A percentile compares a stretch with the other conserved stretches of the same genome.
phyloP scores from a whole-genome alignment of 1,140 invertebrate genomes.

The Aphidius gifuensis region DNA sequence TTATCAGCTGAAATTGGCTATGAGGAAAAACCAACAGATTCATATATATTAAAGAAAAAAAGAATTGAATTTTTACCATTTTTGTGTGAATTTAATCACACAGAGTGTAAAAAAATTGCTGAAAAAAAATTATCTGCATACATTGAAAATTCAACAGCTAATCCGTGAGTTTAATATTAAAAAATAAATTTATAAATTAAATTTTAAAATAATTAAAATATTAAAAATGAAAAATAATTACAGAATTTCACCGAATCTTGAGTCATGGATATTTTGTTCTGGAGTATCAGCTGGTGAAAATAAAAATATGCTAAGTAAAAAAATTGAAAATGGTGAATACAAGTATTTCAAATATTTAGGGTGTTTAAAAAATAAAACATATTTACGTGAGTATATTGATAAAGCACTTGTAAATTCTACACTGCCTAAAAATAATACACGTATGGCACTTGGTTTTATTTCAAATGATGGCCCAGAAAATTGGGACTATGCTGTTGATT shows the following conservation, averaged over 20 bases:
- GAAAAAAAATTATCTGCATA: conserved; percentile 25
- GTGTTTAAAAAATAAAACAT: conserved; percentile 28
- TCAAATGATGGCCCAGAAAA: conserved; percentile 9
- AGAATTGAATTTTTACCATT: conserved; percentile 23
- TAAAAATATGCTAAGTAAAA: conserved; percentile 20
- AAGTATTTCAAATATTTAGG: conserved; percentile 26
- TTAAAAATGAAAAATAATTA: conserved; percentile 12
- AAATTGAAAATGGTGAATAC: conserved; percentile 18
- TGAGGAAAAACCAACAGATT: conserved; percentile 26
- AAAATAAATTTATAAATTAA: too few species aligned
- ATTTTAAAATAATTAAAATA: not conserved
- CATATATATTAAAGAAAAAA: conserved; percentile 16
- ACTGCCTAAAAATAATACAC: conserved; percentile 12
- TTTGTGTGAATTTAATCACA: conserved; percentile 32
- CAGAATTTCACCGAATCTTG: conserved; percentile 20
- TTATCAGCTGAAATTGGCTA: conserved; percentile 31
- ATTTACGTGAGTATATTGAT: conserved; percentile 26
- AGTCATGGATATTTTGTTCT: conserved; percentile 19
- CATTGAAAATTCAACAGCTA: conserved; percentile 23
- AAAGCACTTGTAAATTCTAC: conserved; percentile 14
- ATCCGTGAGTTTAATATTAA: conserved; percentile 17
- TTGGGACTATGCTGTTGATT: conserved; percentile 20
- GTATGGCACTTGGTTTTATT: conserved; percentile 13
- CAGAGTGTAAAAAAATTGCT: conserved; percentile 28
- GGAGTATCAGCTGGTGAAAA: conserved; percentile 13